Evolutionary conservation across 2,888 invertebrate genomes (phyloP), one percentile per base, ranked within the genome.

Genomic region (Temnothorax unifasciatus): DNA sequence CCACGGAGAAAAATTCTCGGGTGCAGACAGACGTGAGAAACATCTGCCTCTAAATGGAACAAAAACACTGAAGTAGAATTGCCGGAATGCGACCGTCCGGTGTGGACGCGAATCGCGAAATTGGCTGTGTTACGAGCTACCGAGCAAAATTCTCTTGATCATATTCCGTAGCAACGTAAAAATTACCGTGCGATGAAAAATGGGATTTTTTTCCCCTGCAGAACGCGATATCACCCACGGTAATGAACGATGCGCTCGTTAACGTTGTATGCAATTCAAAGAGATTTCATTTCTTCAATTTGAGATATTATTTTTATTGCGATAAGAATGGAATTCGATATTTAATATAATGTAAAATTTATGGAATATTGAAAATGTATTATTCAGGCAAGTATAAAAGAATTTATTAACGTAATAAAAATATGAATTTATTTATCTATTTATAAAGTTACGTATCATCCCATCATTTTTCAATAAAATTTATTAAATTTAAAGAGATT

Each of bases 251-350:
- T 50, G 6, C 6, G 18, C 50, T 50, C 50, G 50, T 50, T 50
- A 50, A 50, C 18, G 50, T 34, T 44, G 44, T 50, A 9, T 50
- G 50, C 50, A 50, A 50, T 50, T 50, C 18, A 50, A 50, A 50
- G 29, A 73, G 50, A 82, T 50, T 50, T 50, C 18, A 50, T 50
- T 50, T 50, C 50, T 50, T 50, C 18, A 50, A 50, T 50, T 50
- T 50, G 18, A 50, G 18, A 50, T 50, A 50, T 50, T 18, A 18
- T 50, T 50, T 50, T 50, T 18, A 50, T 18, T 18, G 18, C 50
- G 18, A 18, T 18, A 50, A 18, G 6, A 50, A 5, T 5, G 2
- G 6, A 50, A 50, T 50, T 50, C 50, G 18, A 18, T 50, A 50
- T 50, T 50, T 50, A 50, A 50, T 6, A 6, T 6, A 50, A 18